phyloP scores from a whole-genome alignment of 2,888 invertebrate species.

The Candidula unifasciata region DNA sequence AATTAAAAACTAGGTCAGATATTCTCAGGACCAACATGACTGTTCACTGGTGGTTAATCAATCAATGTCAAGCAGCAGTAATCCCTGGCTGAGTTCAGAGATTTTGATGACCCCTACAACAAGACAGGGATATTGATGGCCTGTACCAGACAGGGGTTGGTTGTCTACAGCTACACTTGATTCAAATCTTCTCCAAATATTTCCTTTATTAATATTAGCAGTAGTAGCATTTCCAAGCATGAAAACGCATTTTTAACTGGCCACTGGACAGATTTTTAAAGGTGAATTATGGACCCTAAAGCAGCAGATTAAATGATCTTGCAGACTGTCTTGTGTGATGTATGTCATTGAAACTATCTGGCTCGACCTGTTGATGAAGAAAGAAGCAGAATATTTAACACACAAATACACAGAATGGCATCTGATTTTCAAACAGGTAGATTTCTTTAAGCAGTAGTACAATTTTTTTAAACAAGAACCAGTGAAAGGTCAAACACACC shows the following conservation, averaged over 20 bases:
- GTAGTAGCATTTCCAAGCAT: background rate
- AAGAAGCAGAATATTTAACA: background rate
- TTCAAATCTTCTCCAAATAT: background rate
- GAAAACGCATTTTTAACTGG: background rate
- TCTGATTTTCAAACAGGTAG: too few species aligned
- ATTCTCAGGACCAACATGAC: background rate
- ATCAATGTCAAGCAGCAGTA: slow-evolving; percentile 14
- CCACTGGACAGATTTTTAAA: background rate
- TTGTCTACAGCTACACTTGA: background rate
- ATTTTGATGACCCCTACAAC: background rate
- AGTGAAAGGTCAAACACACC: too few species aligned
- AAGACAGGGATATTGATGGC: background rate
- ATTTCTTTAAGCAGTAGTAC: too few species aligned
- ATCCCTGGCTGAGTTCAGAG: background rate
- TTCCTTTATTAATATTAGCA: background rate
- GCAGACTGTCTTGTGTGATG: background rate
- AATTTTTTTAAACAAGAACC: too few species aligned
- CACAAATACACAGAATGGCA: too few species aligned
- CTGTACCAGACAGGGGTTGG: background rate
- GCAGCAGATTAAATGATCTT: background rate
- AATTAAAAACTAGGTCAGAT: background rate
- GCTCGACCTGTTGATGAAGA: background rate
- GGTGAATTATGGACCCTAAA: background rate
- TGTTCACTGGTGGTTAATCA: background rate
- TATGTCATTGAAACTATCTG: slow-evolving; percentile 12